Evolutionary conservation across 2,888 invertebrate genomes (phyloP).

Genomic region (Parnassius mnemosyne): DNA sequence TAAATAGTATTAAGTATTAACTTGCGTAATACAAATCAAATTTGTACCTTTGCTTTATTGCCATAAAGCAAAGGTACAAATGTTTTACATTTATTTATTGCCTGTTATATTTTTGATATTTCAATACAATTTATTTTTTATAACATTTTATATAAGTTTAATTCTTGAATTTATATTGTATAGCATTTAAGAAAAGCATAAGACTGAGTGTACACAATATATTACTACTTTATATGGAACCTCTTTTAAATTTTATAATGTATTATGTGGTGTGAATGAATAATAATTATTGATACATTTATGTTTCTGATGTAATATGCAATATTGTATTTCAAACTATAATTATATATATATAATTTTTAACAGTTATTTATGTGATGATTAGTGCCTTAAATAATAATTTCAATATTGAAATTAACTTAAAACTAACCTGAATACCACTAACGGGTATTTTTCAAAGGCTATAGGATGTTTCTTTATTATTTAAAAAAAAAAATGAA

Average conservation of each 20-base stretch:
- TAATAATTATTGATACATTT: background rate
- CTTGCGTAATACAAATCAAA: background rate
- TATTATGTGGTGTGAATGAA: background rate
- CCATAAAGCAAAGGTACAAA: conserved; percentile 4
- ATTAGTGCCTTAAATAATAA: background rate
- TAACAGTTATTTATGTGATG: background rate
- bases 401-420: no score
- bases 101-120: background rate
- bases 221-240: conserved; percentile 2
- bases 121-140: conserved; percentile 4
- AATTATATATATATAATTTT: no score
- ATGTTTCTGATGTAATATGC: background rate
- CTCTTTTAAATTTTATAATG: conserved; percentile 2
- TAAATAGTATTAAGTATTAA: conserved; percentile 6
- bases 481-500: no score
- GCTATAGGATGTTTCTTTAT: no score
- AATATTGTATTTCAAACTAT: background rate
- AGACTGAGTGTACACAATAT: conserved; percentile 26
- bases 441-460: no score
- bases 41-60: background rate
- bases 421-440: no score
- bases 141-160: conserved; percentile 7
- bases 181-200: conserved; percentile 25
- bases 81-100: conserved; percentile 2
- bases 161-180: conserved; percentile 12